Conservation (phyloP, 2,888 invertebrate species). For the Cantharis lateralis region DNA sequence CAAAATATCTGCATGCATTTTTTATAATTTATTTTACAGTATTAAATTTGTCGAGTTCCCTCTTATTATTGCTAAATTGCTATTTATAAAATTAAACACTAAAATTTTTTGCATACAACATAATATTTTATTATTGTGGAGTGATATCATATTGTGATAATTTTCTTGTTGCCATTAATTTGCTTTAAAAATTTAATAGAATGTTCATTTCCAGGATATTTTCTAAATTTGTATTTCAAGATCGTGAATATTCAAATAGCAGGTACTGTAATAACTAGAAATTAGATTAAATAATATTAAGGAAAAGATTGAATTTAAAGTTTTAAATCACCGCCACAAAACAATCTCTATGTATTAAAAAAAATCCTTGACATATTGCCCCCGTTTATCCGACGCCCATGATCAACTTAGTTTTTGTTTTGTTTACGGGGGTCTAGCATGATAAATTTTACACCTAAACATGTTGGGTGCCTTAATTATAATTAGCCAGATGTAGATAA, state of each 20-base stretch:
- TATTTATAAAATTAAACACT: neutral
- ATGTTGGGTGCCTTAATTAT: neutral
- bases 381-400: neutral
- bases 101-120: neutral
- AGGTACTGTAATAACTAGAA: neutral
- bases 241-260: neutral
- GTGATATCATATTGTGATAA: neutral
- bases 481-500: neutral
- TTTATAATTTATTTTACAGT: no score
- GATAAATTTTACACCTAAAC: neutral
- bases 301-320: neutral
- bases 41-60: no score
- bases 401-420: neutral
- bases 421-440: neutral
- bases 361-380: neutral
- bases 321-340: neutral
- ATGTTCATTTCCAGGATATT: neutral
- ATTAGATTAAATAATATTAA: neutral
- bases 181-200: neutral
- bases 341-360: neutral
- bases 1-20: no score
- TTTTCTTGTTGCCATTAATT: neutral
- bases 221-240: neutral
- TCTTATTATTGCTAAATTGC: neutral
- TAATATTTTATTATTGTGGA: neutral